These are phyloP conservation scores for Aspidoscelis tigris DNA, from an alignment of 2,113 vertebrate genomes.

Conservation along the genomic window DNA sequence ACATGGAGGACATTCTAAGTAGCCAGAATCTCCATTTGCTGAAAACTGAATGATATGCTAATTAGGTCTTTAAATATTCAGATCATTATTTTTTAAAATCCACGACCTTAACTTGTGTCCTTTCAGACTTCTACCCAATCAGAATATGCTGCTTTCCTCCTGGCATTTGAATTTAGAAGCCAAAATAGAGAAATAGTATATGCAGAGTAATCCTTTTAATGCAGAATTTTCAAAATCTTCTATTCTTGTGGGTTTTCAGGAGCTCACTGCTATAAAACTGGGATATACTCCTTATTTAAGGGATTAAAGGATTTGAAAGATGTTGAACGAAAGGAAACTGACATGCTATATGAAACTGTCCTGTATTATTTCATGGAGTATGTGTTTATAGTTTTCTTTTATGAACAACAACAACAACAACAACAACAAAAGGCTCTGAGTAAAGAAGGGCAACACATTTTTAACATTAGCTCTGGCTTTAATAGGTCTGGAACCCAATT, in stretches of 20 bases:
- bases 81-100: constrained; percentile 19
- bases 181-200: constrained; percentile 34
- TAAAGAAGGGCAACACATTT: constrained; percentile 33
- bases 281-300: constrained; percentile 43
- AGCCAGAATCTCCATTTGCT: background rate
- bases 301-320: constrained; percentile 52
- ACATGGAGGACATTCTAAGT: background rate
- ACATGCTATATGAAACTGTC: constrained; percentile 22
- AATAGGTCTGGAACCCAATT: constrained; percentile 19
- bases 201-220: constrained; percentile 49
- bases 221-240: constrained; percentile 47
- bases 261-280: constrained; percentile 30
- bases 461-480: constrained; percentile 25
- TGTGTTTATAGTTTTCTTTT: constrained; percentile 37
- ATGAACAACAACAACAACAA: constrained; percentile 41
- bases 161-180: constrained; percentile 43
- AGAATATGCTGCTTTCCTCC: constrained; percentile 43
- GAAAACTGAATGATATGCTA: background rate
- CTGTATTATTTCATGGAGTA: constrained; percentile 38
- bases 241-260: constrained; percentile 44
- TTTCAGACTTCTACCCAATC: constrained; percentile 7
- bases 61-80: constrained; percentile 17
- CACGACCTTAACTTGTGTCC: constrained; percentile 23
- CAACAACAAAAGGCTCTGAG: constrained; percentile 41
- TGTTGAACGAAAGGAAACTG: background rate